phyloP scores from a whole-genome alignment of 2,797 vertebrate genomes.

The Micrastur ruficollis region DNA sequence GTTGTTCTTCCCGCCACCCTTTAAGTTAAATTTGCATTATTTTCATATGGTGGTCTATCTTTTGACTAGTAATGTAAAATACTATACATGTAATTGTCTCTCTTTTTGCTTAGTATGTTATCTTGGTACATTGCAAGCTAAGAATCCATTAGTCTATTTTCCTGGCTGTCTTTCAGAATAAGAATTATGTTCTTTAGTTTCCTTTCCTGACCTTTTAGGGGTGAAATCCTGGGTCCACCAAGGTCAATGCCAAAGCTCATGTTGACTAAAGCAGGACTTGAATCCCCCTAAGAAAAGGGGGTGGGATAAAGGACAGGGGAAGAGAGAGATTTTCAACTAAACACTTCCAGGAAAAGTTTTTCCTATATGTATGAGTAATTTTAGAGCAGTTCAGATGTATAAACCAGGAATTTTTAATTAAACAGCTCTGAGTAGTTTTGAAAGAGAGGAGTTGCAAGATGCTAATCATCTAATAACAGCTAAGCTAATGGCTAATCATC shows the following conservation, averaged over 20 bases:
- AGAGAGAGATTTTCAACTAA: not conserved
- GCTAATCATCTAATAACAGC: not conserved
- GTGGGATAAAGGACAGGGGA: not conserved
- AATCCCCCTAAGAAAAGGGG: not conserved
- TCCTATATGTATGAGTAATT: not conserved
- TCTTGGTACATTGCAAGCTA: not conserved
- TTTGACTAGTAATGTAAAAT: not conserved
- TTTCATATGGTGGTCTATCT: not conserved
- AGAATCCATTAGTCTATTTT: not conserved
- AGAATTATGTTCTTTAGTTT: not conserved
- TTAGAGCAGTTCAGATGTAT: not conserved
- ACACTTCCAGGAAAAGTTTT: not conserved
- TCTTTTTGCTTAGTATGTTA: not conserved
- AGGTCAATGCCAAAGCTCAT: not conserved
- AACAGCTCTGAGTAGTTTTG: not conserved
- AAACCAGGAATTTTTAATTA: not conserved
- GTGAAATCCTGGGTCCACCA: not conserved
- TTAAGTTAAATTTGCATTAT: not conserved
- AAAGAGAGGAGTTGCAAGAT: not conserved
- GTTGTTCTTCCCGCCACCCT: accelerated
- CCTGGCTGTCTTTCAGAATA: not conserved
- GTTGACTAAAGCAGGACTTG: not conserved
- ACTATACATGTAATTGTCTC: not conserved
- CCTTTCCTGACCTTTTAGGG: not conserved
- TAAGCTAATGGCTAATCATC: not conserved